Base-by-base conservation (phyloP, 2,113 vertebrate genomes). In the Panthera uncia region DNA sequence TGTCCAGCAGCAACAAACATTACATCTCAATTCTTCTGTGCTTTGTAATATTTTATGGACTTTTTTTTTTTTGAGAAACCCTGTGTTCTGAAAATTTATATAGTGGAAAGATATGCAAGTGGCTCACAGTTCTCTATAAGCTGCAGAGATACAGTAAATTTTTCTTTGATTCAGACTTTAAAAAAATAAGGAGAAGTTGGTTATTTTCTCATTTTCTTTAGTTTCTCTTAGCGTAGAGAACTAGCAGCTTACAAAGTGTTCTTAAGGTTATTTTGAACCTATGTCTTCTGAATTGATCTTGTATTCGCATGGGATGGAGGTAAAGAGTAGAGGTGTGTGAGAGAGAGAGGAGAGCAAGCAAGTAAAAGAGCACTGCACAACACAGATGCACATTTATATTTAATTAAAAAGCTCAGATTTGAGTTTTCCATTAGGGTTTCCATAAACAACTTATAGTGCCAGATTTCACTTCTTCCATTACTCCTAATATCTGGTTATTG, bases 21-120 rank as follows among this genome's bases (percentile, higher is more conserved):
- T 65, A 36, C 4, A 81, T 66, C 36, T 93, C 31, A 68, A 36
- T 89, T 96, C 33, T 69, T 89, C 61, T 45, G 16, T 14, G 38
- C 74, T 95, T 83, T 82, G 36, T 79, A 78, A 31, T 79, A 74
- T 84, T 95, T 90, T 92, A 52, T 69, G 73, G 71, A 86, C 15
- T 80, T 79, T 33, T 61, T 94, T 94, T 94, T 96, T 90, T 71
- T 68, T 85, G 63, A 78, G 74, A 76, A 97, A 79, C 80, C 73
- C 25, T 16, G 4, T 25, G 13, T 74, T 85, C n/a, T 91, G 71
- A 80, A 83, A 94, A 80, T 96, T 95, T 63, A 95, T 36, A 65
- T 1, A 84, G n/a, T 73, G 9, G n/a, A 33, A 36, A 65, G 52
- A 68, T 38, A 36, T 36, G 21, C 7, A 94, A 23, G 36, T 41